Base-by-base conservation (phyloP, 2,113 vertebrate species). In the Montifringilla adamsi region DNA sequence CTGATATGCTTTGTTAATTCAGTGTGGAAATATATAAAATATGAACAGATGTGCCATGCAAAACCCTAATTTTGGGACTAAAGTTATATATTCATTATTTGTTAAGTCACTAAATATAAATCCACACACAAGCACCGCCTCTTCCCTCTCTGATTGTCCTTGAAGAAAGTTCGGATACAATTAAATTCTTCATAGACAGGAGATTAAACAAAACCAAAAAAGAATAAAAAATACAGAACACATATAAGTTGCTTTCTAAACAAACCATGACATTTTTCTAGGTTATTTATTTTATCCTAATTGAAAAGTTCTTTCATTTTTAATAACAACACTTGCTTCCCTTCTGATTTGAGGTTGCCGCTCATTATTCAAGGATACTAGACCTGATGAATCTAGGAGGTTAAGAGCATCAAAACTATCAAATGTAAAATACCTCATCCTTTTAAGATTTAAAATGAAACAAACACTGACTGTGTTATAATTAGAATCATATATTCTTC, bases 131-230 rank as follows among this genome's bases (percentile, higher is more conserved):
- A 91, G 47, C 47, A 67, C 53, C 60, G 50, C 35, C 8, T 41
- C 33, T 90, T 58, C 43, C 27, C 22, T 87, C 78, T 60, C 33
- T 35, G 18, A 44, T 14, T 39, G 39, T 50, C 70, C 93, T 85
- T 95, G 70, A 94, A 88, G 52, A 35, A 84, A 86, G 60, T 85
- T 96, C 84, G 73, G 68, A 90, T 91, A 86, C 68, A 91, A 95
- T 91, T 95, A 87, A 72, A 64, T 88, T 93, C 72, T 78, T 90
- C 68, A 58, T 21, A 92, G 58, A 60, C 68, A 94, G 33, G 9
- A 94, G 68, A 95, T 77, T 80, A 92, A 95, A 96, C 23, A 95
- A 91, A 91, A 89, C 5, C 2, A 75, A 89, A 70, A 70, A 72
- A n/a, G 8, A 78, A 37, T 27, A 66, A 86, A 37, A 91, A 93